A percentile compares a stretch with the other conserved stretches of the same genome.
phyloP scores from a whole-genome alignment of 2,113 vertebrate genomes.

The Ancistrus triradiatus region DNA sequence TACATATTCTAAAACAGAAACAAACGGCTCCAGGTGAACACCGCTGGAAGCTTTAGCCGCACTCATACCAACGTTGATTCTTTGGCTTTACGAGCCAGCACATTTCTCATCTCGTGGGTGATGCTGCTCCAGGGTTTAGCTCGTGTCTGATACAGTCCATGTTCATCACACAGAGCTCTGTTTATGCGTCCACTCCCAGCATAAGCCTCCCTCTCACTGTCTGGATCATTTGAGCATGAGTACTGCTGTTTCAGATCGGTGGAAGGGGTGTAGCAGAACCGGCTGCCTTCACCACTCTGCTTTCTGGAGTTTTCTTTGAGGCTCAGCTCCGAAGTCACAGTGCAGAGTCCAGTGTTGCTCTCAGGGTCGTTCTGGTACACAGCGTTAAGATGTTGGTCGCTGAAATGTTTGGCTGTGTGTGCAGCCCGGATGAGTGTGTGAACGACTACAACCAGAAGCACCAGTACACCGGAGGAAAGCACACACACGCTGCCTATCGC shows the following conservation, averaged over 20 bases:
- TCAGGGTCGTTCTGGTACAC: slow-evolving; percentile 72
- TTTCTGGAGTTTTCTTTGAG: slow-evolving; percentile 54
- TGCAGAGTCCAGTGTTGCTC: slow-evolving; percentile 29
- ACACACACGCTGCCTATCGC: slow-evolving; percentile 75
- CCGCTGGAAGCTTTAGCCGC: no score
- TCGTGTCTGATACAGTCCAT: slow-evolving; percentile 64
- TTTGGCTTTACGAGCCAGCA: slow-evolving; percentile 73
- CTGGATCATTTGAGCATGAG: slow-evolving; percentile 50
- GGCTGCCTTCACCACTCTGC: slow-evolving; percentile 60
- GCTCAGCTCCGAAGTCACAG: slow-evolving; percentile 56
- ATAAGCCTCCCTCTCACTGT: slow-evolving; percentile 55
- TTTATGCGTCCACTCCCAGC: slow-evolving; percentile 56
- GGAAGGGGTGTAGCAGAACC: slow-evolving; percentile 63
- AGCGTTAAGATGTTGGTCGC: slow-evolving; percentile 52
- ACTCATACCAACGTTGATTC: slow-evolving; percentile 86
- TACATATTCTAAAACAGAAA: no score
- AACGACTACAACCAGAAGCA: slow-evolving; percentile 68
- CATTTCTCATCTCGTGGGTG: slow-evolving; percentile 76
- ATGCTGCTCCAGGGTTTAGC: slow-evolving; percentile 75
- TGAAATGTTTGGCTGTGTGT: slow-evolving; percentile 40
- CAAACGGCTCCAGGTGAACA: no score
- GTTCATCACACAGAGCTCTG: slow-evolving; percentile 67
- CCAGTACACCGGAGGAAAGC: slow-evolving; percentile 73
- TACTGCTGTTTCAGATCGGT: slow-evolving; percentile 57
- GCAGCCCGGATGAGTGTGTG: slow-evolving; percentile 72